Evolutionary conservation across 2,888 invertebrate species (phyloP).

Genomic region (Polyploca ridens): DNA sequence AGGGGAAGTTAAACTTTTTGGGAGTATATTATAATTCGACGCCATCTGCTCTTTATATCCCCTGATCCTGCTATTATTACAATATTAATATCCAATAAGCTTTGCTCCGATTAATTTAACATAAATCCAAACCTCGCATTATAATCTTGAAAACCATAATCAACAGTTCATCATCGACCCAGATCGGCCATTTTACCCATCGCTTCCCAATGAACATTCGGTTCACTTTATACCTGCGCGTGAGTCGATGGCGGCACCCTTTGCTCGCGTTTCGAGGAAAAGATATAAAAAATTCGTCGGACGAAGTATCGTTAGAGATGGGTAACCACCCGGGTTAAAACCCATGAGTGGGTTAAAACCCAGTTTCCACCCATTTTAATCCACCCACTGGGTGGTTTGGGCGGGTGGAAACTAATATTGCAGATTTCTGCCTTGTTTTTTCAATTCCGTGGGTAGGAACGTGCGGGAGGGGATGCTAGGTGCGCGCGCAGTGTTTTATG

Average conservation of each 20-base stretch:
- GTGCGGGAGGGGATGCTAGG: too few species aligned
- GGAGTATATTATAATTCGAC: background rate
- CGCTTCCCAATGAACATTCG: slow-evolving; percentile 17
- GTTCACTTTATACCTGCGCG: slow-evolving; percentile 31
- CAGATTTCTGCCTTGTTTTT: too few species aligned
- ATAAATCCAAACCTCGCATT: background rate
- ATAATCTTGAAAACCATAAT: slow-evolving; percentile 1
- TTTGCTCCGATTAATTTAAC: background rate
- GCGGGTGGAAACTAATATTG: too few species aligned
- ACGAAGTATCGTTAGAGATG: slow-evolving; percentile 31
- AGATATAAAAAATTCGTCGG: slow-evolving; percentile 61
- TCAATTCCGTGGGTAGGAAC: too few species aligned
- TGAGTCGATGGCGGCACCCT: slow-evolving; percentile 48
- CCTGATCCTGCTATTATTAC: background rate
- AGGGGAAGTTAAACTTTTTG: background rate
- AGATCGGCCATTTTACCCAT: slow-evolving; percentile 8
- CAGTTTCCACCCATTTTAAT: too few species aligned
- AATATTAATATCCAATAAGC: background rate
- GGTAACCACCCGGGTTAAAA: too few species aligned
- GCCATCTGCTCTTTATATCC: background rate
- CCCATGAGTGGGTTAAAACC: too few species aligned
- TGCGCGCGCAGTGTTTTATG: too few species aligned
- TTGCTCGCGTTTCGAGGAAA: slow-evolving; percentile 54
- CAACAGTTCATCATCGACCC: background rate
- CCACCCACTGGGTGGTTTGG: too few species aligned